phyloP scores from a whole-genome alignment of 1,140 invertebrate species.

The Plectus sambesii region DNA sequence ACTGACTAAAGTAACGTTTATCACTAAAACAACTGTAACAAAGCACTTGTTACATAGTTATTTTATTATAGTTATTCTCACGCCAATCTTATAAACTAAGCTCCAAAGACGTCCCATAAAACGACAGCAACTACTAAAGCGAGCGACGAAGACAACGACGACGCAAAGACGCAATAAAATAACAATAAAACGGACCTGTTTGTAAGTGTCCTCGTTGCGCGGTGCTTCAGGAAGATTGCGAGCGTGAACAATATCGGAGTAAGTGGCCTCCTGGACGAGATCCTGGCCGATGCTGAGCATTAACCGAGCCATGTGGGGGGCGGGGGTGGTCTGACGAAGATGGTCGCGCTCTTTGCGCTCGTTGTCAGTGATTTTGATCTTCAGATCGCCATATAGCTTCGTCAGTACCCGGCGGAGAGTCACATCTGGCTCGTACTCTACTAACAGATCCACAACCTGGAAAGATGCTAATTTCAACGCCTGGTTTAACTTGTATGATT shows the following conservation, averaged over 20 bases:
- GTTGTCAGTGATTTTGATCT: conserved; percentile 31
- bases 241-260: conserved; percentile 43
- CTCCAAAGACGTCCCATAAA: no score
- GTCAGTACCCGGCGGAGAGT: conserved; percentile 27
- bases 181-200: conserved; percentile 25
- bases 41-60: no score
- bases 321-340: conserved; percentile 26
- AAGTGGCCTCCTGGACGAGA: conserved; percentile 42
- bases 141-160: conserved; percentile 2
- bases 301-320: conserved; percentile 42
- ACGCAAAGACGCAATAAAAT: conserved; percentile 9
- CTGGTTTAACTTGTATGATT: neutral
- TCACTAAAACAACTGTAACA: no score
- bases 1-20: no score
- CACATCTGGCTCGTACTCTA: conserved; percentile 38
- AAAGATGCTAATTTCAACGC: conserved; percentile 11
- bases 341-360: conserved; percentile 30
- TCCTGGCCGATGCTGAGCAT: conserved; percentile 43
- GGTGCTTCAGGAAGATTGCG: conserved; percentile 41
- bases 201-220: conserved; percentile 44
- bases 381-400: conserved; percentile 38
- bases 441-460: conserved; percentile 43
- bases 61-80: no score
- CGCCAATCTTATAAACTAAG: no score
- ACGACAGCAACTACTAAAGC: no score